These are phyloP conservation scores for Corynorhinus townsendii DNA, from an alignment of 2,113 vertebrate genomes.

Conservation along the genomic window DNA sequence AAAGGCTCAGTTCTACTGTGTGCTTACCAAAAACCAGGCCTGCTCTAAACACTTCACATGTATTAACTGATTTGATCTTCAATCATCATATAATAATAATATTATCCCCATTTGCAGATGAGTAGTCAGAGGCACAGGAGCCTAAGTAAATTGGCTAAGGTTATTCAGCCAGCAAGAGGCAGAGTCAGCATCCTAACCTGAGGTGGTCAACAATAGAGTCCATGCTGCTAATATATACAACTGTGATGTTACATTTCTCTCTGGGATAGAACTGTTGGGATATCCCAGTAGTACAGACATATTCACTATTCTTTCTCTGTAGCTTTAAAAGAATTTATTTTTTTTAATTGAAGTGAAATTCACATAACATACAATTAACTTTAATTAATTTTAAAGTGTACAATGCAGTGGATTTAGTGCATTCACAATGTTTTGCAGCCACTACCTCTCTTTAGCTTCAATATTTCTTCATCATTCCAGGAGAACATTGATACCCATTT, in stretches of 20 bases:
- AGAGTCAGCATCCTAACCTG: background rate
- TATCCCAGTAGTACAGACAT: background rate
- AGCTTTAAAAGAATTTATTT: background rate
- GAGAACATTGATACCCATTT: background rate
- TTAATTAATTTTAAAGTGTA: background rate
- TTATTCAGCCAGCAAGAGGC: background rate
- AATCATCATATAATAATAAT: background rate
- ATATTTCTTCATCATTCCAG: background rate
- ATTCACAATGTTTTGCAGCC: background rate
- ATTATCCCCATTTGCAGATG: background rate
- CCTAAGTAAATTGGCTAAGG: background rate
- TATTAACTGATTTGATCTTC: background rate
- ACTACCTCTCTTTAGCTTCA: background rate
- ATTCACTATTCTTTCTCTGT: background rate
- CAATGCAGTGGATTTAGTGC: background rate
- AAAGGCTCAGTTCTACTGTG: background rate
- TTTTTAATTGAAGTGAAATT: background rate
- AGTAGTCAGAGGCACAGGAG: background rate
- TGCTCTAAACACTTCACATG: background rate
- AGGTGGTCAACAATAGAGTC: background rate
- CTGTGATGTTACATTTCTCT: background rate
- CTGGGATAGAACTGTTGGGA: accelerated
- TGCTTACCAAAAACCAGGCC: too few species aligned
- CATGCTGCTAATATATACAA: accelerated
- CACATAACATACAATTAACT: background rate